Percentiles rank a stretch among this genome's conserved stretches.
phyloP scores from a whole-genome alignment of 2,888 invertebrate species.

The Watsonalla cultraria region DNA sequence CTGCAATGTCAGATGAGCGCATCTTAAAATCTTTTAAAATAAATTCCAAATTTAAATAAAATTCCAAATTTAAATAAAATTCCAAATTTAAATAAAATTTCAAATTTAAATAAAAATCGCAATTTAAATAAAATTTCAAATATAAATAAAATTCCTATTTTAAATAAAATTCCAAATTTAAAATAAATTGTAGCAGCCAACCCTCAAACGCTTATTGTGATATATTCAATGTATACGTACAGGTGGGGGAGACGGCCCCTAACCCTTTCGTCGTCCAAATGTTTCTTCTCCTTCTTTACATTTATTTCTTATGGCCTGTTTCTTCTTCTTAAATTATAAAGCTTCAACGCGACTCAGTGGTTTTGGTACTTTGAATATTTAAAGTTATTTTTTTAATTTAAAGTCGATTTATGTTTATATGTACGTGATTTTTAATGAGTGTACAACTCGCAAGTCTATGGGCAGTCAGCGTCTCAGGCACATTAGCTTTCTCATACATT shows the following conservation, averaged over 20 bases:
- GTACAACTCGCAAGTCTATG: too few relatives aligned
- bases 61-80: too few relatives aligned
- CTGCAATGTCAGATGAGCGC: too few relatives aligned
- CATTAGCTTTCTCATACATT: too few relatives aligned
- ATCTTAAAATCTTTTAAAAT: too few relatives aligned
- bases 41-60: too few relatives aligned
- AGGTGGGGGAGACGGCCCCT: slow-evolving; percentile 67
- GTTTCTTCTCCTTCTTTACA: slow-evolving; percentile 78
- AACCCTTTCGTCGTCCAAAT: slow-evolving; percentile 76
- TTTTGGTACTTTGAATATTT: slow-evolving; percentile 52
- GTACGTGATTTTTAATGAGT: too few relatives aligned
- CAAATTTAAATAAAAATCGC: too few relatives aligned
- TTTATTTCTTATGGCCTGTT: slow-evolving; percentile 80
- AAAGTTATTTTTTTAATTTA: slow-evolving; percentile 4
- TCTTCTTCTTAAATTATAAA: slow-evolving; percentile 80
- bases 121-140: too few relatives aligned
- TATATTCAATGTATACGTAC: slow-evolving; percentile 46
- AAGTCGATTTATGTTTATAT: too few relatives aligned
- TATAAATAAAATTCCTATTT: too few relatives aligned
- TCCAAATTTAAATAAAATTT: background rate
- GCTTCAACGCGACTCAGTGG: slow-evolving; percentile 34
- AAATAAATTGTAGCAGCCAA: slow-evolving; percentile 16
- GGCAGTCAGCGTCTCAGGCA: too few relatives aligned
- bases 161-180: background rate
- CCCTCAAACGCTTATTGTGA: slow-evolving; percentile 19